Base-by-base conservation (phyloP, 2,113 vertebrate genomes). In the Willisornis vidua region DNA sequence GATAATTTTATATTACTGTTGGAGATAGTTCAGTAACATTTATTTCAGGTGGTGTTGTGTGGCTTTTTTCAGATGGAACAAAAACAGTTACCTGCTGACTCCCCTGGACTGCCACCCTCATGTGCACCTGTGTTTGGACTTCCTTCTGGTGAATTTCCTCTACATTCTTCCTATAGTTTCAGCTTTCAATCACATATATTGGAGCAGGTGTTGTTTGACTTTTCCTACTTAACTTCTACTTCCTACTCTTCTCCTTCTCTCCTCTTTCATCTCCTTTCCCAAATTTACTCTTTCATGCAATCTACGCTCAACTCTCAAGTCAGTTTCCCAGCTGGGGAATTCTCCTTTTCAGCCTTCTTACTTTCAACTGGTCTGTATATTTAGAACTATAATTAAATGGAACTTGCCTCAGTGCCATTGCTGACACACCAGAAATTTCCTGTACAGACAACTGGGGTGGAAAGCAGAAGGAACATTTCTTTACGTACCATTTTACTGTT, bases 1-100 rank as follows among this genome's bases (percentile, higher is more conserved):
- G 2, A 4, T 59, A 0, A 23, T 26, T 72, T 57, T 48, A 13
- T 9, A 2, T 20, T 19, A 14, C 3, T 10, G 7, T 20, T 68
- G 20, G 26, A 70, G 26, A 12, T 19, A 25, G 58, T 57, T 66
- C 11, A 10, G 6, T 20, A 43, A 9, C 5, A 54, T 77, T 85
- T 63, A 35, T 9, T 7, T 45, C 13, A 22, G 7, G 11, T 58
- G n/a, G 22, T 51, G 17, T 3, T 43, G 7, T 35, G 3, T 14
- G 5, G 0, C 2, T 76, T 43, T 5, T 84, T 77, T 77, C 20
- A 54, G 57, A 33, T 35, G 6, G 19, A 7, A 7, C 49, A 62
- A 57, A 39, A 9, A 22, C 1, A 23, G 15, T 17, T 46, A 6
- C 6, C 11, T 45, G 35, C 2, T 68, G 12, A 57, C 6, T 62